Conservation (phyloP, 2,797 vertebrate genomes). For the Myripristis jacobus region DNA sequence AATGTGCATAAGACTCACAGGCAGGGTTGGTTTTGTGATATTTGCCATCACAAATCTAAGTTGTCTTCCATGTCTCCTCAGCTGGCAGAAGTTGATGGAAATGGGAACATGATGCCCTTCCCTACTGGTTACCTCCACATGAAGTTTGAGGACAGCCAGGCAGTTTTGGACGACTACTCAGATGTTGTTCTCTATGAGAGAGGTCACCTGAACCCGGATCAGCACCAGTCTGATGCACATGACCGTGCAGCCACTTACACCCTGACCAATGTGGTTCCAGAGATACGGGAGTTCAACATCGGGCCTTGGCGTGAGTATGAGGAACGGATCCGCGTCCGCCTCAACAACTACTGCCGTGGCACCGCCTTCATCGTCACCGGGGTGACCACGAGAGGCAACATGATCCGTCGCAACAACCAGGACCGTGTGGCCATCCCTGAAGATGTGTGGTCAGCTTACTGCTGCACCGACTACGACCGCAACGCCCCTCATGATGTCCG, state of each 20-base stretch:
- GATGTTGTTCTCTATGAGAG: slow-evolving; percentile 78
- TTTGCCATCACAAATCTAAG: slow-evolving; percentile 3
- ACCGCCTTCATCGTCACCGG: slow-evolving; percentile 77
- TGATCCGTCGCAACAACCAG: slow-evolving; percentile 80
- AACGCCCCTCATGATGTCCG: slow-evolving; percentile 73
- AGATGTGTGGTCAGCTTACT: slow-evolving; percentile 81
- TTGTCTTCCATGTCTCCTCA: slow-evolving; percentile 42
- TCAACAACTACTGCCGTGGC: slow-evolving; percentile 81
- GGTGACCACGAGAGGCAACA: slow-evolving; percentile 77
- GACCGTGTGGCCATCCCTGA: slow-evolving; percentile 79
- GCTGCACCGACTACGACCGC: slow-evolving; percentile 80
- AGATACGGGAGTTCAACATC: slow-evolving; percentile 79
- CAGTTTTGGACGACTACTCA: slow-evolving; percentile 78
- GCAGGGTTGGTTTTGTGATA: neutral
- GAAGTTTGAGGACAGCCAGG: slow-evolving; percentile 83
- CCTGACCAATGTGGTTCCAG: slow-evolving; percentile 80
- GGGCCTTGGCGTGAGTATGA: slow-evolving; percentile 75
- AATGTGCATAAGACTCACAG: neutral
- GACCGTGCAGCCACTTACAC: slow-evolving; percentile 80
- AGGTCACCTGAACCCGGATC: slow-evolving; percentile 80
- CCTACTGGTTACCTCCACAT: slow-evolving; percentile 80
- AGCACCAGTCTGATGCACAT: slow-evolving; percentile 77
- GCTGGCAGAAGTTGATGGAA: slow-evolving; percentile 79
- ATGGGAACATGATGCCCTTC: slow-evolving; percentile 81
- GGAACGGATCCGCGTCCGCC: slow-evolving; percentile 73